Conservation (phyloP, 2,888 invertebrate genomes). For the Odontocolon sp. region DNA sequence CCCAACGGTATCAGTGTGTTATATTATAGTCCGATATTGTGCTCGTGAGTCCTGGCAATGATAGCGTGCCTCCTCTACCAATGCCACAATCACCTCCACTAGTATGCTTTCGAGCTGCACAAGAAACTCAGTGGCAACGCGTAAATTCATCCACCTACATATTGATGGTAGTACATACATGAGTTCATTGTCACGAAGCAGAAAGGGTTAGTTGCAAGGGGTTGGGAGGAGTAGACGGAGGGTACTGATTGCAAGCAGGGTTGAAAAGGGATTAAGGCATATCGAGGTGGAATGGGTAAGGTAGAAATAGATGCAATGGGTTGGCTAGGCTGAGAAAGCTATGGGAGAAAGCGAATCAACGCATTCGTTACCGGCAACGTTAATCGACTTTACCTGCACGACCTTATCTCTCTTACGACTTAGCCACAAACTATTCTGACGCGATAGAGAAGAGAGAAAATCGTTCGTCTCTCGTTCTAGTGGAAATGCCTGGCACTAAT, state of each 20-base stretch:
- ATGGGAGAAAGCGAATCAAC: constrained; percentile 40
- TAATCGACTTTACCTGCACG: constrained; percentile 42
- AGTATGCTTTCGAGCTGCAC: not conserved
- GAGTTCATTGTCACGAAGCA: not conserved
- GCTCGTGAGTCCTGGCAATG: constrained; percentile 25
- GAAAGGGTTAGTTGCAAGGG: not conserved
- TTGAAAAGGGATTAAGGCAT: constrained; percentile 11
- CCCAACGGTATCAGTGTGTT: not conserved
- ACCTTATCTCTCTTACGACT: constrained; percentile 53
- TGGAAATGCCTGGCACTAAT: constrained; percentile 43
- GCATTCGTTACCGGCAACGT: constrained; percentile 47
- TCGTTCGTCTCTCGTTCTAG: constrained; percentile 33
- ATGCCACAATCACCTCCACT: constrained; percentile 8
- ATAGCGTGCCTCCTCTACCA: constrained; percentile 11
- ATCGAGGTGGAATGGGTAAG: not conserved
- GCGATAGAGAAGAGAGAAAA: constrained; percentile 30
- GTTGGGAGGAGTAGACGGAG: not conserved
- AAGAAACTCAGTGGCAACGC: constrained; percentile 25
- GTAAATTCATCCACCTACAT: constrained; percentile 35
- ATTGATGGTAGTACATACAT: constrained; percentile 1
- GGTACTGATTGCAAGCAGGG: not conserved
- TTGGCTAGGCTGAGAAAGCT: constrained; percentile 27
- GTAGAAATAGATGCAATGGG: constrained; percentile 5
- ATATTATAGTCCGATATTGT: constrained; percentile 7
- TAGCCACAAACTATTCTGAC: constrained; percentile 36